Base-by-base conservation (phyloP, 1,140 invertebrate genomes). In the Gryllus bimaculatus region DNA sequence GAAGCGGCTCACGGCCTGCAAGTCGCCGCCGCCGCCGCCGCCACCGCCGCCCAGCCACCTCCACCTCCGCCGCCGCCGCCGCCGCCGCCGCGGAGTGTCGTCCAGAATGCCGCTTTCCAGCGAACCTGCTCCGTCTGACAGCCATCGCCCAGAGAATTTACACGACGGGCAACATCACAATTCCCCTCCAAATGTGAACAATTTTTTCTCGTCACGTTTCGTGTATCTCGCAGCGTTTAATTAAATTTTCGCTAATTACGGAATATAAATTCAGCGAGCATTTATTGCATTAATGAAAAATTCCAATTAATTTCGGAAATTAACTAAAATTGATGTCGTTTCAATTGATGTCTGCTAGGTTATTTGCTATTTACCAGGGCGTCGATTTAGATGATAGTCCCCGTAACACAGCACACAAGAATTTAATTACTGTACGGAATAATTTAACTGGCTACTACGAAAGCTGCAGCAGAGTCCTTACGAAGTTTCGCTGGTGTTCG, bases 281-380 rank as follows among this genome's bases (percentile, higher is more conserved):
- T 66, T 66, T 66, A 66, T 66, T 66, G 54, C 54, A 66, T 66
- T 66, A 66, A 66, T 66, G 54, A 66, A 66, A 66, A 66, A 66
- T 66, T 66, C 54, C 54, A 66, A 66, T 66, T 66, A 66, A 66
- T 66, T 66, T 66, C 0, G 54, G 54, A 66, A 66, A 66, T 66
- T 66, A 66, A 66, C 54, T 66, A 13, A 66, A 66, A 66, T 66
- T 13, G 54, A 66, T 66, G 54, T 66, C 54, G 54, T 66, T 66
- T 66, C 54, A 66, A 66, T 66, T 10, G 54, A 18, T 66, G 54
- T 18, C 54, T 66, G 54, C 54, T 66, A 18, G 10, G 54, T 66
- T 66, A 66, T 66, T 66, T 66, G 54, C 2, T 66, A 66, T 66
- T 66, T 66, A 18, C 10, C 18, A 66, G 18, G 18, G 54, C 54